These are phyloP conservation scores for Limnephilus marmoratus DNA, from an alignment of 2,888 invertebrate species.

Conservation along the genomic window DNA sequence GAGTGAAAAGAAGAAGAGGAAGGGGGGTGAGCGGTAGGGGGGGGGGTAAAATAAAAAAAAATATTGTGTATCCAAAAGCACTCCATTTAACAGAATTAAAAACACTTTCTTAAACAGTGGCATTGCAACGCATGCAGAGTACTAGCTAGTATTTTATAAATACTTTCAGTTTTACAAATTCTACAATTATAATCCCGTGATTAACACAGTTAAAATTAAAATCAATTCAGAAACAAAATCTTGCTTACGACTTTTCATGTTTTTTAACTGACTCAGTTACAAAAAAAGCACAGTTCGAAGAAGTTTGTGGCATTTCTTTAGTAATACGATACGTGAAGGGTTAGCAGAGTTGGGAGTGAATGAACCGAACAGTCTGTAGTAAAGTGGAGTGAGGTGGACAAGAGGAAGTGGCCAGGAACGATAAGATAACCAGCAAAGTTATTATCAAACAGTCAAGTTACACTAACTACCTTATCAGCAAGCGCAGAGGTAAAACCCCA, in stretches of 20 bases:
- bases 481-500: slow-evolving; percentile 25
- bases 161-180: too few relatives aligned
- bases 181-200: too few relatives aligned
- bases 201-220: too few relatives aligned
- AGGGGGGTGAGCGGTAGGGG: too few relatives aligned
- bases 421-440: slow-evolving; percentile 24
- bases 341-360: background rate
- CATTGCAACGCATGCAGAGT: too few relatives aligned
- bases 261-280: background rate
- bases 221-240: background rate
- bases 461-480: slow-evolving; percentile 18
- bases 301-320: background rate
- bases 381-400: background rate
- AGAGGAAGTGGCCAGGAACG: slow-evolving; percentile 3
- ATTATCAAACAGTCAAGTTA: background rate
- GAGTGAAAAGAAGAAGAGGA: too few relatives aligned
- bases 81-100: too few relatives aligned
- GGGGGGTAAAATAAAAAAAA: too few relatives aligned
- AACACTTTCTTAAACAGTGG: too few relatives aligned
- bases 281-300: background rate
- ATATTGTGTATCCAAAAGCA: too few relatives aligned
- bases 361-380: background rate
- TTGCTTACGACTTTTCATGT: background rate
- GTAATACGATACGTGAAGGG: slow-evolving; percentile 17
- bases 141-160: too few relatives aligned